phyloP scores from a whole-genome alignment of 2,113 vertebrate species.

The Otis tarda region DNA sequence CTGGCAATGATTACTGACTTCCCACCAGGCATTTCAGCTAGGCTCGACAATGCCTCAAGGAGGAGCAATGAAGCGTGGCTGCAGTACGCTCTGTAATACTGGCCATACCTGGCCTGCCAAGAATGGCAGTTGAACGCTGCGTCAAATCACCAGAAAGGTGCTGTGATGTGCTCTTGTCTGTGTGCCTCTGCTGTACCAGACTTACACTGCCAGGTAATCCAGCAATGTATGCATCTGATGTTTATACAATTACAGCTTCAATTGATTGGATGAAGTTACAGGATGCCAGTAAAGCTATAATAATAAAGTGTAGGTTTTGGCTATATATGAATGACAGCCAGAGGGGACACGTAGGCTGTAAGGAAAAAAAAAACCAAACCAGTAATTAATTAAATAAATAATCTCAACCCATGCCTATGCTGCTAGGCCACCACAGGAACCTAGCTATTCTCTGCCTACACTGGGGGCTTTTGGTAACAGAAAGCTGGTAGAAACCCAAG shows the following conservation, averaged over 20 bases:
- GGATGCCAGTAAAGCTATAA: not conserved
- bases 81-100: not conserved
- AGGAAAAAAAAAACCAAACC: not conserved
- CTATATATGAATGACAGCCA: not conserved
- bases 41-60: not conserved
- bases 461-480: fast-evolving
- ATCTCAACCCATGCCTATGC: not conserved
- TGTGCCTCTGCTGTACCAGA: not conserved
- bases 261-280: not conserved
- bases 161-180: not conserved
- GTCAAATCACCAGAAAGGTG: not conserved
- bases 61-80: not conserved
- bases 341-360: not conserved
- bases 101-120: not conserved
- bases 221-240: not conserved
- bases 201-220: not conserved
- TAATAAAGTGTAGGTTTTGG: not conserved
- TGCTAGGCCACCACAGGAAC: not conserved
- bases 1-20: not conserved
- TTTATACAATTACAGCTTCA: not conserved
- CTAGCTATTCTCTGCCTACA: not conserved
- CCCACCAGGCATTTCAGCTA: not conserved
- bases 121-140: not conserved
- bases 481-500: not conserved
- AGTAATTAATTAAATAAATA: not conserved